Evolutionary conservation across 2,797 vertebrate genomes (phyloP).

Genomic region (Pipistrellus pygmaeus): DNA sequence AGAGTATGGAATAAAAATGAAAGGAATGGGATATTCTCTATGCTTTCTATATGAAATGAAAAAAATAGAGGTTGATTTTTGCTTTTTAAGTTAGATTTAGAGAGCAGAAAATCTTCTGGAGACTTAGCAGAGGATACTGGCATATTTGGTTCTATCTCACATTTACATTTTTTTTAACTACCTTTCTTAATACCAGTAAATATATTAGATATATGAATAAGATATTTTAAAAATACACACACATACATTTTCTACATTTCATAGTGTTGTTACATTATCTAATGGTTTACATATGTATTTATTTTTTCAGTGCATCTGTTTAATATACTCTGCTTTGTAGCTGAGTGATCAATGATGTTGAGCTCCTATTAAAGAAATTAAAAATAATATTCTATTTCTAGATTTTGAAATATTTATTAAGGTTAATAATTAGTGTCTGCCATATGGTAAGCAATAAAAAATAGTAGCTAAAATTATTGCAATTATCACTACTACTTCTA

Average conservation of each 20-base stretch:
- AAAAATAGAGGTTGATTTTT: not conserved
- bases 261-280: not conserved
- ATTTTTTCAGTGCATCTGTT: not conserved
- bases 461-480: not conserved
- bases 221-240: not conserved
- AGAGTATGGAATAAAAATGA: not conserved
- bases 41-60: not conserved
- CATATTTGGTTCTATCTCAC: not conserved
- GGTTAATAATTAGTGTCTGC: not conserved
- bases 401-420: not conserved
- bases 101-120: not conserved
- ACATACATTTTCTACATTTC: not conserved
- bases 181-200: not conserved
- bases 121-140: not conserved
- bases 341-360: not conserved
- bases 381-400: not conserved
- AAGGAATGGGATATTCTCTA: not conserved
- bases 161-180: not conserved
- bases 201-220: not conserved
- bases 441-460: not conserved
- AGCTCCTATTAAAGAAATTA: conserved; percentile 30
- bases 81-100: not conserved
- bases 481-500: not conserved
- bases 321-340: not conserved
- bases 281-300: not conserved